Percentiles rank a stretch among this genome's conserved stretches.
Evolutionary conservation across 2,113 vertebrate genomes (phyloP).

Genomic region (Mellivora capensis): DNA sequence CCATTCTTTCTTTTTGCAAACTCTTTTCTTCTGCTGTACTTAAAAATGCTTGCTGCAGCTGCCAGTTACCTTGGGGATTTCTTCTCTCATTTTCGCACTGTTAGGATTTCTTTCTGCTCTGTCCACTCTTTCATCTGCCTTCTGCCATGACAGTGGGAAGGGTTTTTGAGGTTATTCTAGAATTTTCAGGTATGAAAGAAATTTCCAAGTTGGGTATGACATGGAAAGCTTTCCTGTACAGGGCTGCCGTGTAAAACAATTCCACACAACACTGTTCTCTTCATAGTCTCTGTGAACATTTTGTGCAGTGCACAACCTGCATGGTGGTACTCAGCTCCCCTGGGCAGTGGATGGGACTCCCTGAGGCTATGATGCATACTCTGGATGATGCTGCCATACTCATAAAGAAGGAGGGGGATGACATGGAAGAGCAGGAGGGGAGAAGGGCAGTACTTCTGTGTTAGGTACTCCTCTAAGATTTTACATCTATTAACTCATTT

Average conservation of each 20-base stretch:
- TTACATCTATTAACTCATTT: background rate
- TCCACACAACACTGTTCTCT: background rate
- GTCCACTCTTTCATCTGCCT: constrained; percentile 45
- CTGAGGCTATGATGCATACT: background rate
- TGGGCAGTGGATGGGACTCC: background rate
- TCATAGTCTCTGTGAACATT: background rate
- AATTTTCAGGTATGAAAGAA: constrained; percentile 19
- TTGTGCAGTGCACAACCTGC: background rate
- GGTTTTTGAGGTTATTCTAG: constrained; percentile 42
- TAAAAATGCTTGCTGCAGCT: background rate
- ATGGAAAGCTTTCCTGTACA: background rate
- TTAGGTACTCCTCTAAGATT: background rate
- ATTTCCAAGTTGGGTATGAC: background rate
- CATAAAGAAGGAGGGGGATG: background rate
- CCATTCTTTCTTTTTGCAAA: background rate
- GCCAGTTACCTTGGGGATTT: background rate
- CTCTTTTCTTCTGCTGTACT: background rate
- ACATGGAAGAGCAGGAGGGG: background rate
- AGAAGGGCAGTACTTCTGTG: background rate
- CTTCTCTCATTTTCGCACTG: constrained; percentile 21
- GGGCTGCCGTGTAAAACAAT: background rate
- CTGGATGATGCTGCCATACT: background rate
- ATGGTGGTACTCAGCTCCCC: fast-evolving
- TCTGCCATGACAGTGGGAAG: background rate
- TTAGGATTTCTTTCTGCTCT: background rate